A percentile compares a stretch with the other conserved stretches of the same genome.
phyloP scores from a whole-genome alignment of 2,797 vertebrate genomes.

The Alcedo atthis region DNA sequence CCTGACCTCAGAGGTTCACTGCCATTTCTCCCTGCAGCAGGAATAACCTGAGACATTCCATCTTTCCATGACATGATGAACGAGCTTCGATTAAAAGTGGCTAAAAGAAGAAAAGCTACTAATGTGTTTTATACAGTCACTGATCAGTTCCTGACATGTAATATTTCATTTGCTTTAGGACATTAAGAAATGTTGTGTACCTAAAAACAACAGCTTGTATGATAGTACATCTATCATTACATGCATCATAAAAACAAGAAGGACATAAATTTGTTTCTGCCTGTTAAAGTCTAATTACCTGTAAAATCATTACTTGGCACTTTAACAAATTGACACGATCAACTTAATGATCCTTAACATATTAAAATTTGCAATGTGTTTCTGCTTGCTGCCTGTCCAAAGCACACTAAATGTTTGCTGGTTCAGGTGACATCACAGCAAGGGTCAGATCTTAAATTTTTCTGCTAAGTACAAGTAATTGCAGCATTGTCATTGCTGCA shows the following conservation, averaged over 20 bases:
- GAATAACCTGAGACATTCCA: conserved; percentile 68
- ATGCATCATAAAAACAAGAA: conserved; percentile 73
- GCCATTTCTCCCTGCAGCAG: conserved; percentile 60
- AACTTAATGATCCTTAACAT: conserved; percentile 72
- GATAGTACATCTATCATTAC: conserved; percentile 71
- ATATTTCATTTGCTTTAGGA: conserved; percentile 78
- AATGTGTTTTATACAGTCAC: conserved; percentile 80
- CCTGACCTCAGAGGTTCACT: conserved; percentile 67
- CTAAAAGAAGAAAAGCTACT: conserved; percentile 76
- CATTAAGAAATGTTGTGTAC: conserved; percentile 74
- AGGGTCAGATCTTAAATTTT: conserved; percentile 49
- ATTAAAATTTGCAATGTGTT: conserved; percentile 65
- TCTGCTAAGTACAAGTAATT: conserved; percentile 1
- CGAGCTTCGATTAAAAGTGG: conserved; percentile 73
- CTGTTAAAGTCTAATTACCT: conserved; percentile 81
- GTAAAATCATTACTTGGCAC: conserved; percentile 80
- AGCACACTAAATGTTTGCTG: conserved; percentile 49
- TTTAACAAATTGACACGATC: conserved; percentile 78
- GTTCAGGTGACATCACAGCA: conserved; percentile 48
- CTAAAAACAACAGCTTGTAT: conserved; percentile 74
- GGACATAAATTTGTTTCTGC: conserved; percentile 76
- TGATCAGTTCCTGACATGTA: conserved; percentile 77
- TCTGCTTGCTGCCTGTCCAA: conserved; percentile 56
- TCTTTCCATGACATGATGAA: conserved; percentile 74
- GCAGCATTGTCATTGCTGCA: not conserved